Evolutionary conservation across 2,888 invertebrate species (phyloP), one percentile per base, ranked within the genome.

Genomic region (Eupeodes luniger): DNA sequence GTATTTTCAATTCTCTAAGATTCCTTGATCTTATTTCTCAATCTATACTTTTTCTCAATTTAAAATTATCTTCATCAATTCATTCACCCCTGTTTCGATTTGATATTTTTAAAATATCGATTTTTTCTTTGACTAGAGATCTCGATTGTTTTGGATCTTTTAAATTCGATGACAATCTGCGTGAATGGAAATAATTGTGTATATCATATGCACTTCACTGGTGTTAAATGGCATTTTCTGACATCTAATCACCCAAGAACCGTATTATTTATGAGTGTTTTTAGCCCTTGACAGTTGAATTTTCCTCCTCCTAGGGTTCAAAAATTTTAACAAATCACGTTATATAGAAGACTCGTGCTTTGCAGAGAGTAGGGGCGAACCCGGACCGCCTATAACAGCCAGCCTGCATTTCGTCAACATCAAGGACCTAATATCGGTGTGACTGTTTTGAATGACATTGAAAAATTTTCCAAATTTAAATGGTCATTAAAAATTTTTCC

Each of bases 391-490:
- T 27, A 27, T 3, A 27, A 2, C 66, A 27, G 36, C 19, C 40
- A 40, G 40, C 9, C 6, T 11, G 44, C 19, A 67, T 44, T 19
- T 19, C 47, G 47, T 40, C 10, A 27, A 40, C 9, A 59, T 79
- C 75, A 57, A 74, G 44, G 62, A 74, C 72, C 75, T 67, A 80
- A 84, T 81, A 74, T 74, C 78, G 44, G 69, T 78, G 78, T 47
- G 57, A 47, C 70, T 72, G 72, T 69, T 69, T 69, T 11, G 47
- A 57, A 85, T 88, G 88, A 74, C 88, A 88, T 81, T 88, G 84
- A 81, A 84, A 88, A 88, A 88, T 75, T 88, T 88, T 88, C 84
- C 84, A 88, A 85, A 88, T 84, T 88, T 88, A 84, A 88, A 88
- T 88, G 88, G 84, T 85, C 88, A 88, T 88, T 88, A 88, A 88